phyloP scores from a whole-genome alignment of 2,797 vertebrate genomes.

The Microchirus variegatus region DNA sequence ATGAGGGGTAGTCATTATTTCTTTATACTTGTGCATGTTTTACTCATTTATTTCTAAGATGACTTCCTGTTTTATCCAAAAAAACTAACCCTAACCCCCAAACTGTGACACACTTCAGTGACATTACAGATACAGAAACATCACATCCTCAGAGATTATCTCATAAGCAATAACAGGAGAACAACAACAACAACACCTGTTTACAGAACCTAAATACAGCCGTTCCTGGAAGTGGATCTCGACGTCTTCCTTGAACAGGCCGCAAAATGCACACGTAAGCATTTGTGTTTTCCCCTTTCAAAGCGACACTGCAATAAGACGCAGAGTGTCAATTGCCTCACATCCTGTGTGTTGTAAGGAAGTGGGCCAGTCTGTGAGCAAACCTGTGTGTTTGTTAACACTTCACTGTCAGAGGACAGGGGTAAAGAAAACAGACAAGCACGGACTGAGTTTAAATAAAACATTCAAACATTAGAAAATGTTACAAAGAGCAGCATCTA shows the following conservation, averaged over 20 bases:
- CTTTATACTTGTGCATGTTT: no score
- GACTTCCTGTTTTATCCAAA: no score
- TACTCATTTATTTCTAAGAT: no score
- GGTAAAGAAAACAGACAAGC: slow-evolving; percentile 10
- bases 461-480: slow-evolving; percentile 76
- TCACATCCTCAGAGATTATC: no score
- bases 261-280: slow-evolving; percentile 75
- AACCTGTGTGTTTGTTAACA: slow-evolving; percentile 36
- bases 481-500: slow-evolving; percentile 93
- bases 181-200: neutral
- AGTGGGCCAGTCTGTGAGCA: slow-evolving; percentile 59
- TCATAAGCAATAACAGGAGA: neutral
- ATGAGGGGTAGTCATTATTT: neutral
- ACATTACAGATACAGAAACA: no score
- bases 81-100: no score
- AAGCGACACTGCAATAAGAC: slow-evolving; percentile 62
- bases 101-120: no score
- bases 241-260: slow-evolving; percentile 28
- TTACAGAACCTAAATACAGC: slow-evolving; percentile 17
- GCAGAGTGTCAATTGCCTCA: slow-evolving; percentile 72
- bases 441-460: slow-evolving; percentile 18
- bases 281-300: slow-evolving; percentile 67
- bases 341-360: slow-evolving; percentile 83
- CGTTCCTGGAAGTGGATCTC: slow-evolving; percentile 70
- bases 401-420: slow-evolving; percentile 39